Evolutionary conservation across 2,797 vertebrate species (phyloP), one percentile per base, ranked within the genome.

Genomic region (Parauchenoglanis punctatus): DNA sequence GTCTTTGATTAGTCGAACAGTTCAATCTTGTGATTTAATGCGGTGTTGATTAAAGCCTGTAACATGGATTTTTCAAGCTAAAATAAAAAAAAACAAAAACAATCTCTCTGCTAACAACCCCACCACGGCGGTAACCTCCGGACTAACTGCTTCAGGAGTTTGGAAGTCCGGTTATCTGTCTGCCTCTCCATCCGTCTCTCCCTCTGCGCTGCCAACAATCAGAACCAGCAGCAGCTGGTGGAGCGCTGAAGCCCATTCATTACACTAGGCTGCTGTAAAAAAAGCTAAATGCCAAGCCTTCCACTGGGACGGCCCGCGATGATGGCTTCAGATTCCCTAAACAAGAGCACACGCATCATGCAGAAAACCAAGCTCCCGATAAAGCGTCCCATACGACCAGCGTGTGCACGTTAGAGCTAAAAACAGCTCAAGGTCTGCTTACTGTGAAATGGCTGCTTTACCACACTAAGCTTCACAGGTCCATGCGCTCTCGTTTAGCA

Each of bases 211-310:
- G 52, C 28, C 76, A 35, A 87, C 54, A 15, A 52, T 31, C 81
- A 65, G 75, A 87, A 85, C 44, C 31, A 72, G 52, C 31, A 76
- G 85, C 88, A 89, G 84, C 89, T 88, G 89, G 85, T 46, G 20
- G 58, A 87, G 83, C 49, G 81, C 84, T 10, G 58, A 81, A 63
- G 40, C n/a, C 46, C 83, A 85, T 88, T 76, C 35, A 67, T 83
- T 68, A 83, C 17, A 1, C 7, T 44, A 23, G 61, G 63, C 81
- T 67, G n/a, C 81, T 31, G 68, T 85, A 63, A 85, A 87, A 85
- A 40, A 83, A 44, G 72, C 49, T 6, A 67, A 82, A 72, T 73
- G 82, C 46, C 49, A 31, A 17, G 20, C 70, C 68, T 86, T 88
- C 75, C 82, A 88, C 31, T 72, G 73, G 58, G 72, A 85, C 63